Conservation (phyloP, 2,888 invertebrate genomes). For the Caenorhabditis sp. region DNA sequence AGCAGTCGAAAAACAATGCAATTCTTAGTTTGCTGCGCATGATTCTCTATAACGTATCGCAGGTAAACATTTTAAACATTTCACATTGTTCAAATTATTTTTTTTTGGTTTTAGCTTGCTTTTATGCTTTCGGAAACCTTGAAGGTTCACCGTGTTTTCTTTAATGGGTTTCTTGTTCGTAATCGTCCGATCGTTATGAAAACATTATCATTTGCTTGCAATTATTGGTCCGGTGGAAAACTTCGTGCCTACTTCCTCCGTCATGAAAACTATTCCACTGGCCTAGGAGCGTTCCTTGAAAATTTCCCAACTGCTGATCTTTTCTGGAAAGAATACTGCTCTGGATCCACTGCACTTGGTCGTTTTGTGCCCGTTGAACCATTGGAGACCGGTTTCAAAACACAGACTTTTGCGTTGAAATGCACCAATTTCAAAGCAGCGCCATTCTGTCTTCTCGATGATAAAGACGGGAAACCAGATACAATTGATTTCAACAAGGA, state of each 20-base stretch:
- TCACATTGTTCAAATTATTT: no score
- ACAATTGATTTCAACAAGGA: constrained; percentile 93
- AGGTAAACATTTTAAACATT: no score
- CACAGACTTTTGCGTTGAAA: constrained; percentile 85
- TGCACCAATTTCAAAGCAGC: constrained; percentile 86
- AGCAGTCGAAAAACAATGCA: constrained; percentile 60
- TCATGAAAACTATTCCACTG: constrained; percentile 88
- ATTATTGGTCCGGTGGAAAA: constrained; percentile 86
- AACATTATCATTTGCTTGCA: constrained; percentile 87
- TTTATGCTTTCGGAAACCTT: constrained; percentile 88
- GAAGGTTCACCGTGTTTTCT: constrained; percentile 87
- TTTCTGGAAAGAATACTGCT: constrained; percentile 88
- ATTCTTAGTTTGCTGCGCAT: constrained; percentile 86
- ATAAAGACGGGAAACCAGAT: constrained; percentile 87
- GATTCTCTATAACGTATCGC: constrained; percentile 89
- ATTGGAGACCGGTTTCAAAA: constrained; percentile 66
- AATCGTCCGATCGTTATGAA: constrained; percentile 89
- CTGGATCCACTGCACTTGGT: constrained; percentile 87
- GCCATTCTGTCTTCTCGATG: constrained; percentile 88
- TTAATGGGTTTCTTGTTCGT: constrained; percentile 88
- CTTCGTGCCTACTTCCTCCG: constrained; percentile 86
- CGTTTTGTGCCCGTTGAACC: constrained; percentile 80
- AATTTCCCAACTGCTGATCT: constrained; percentile 82
- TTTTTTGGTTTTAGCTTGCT: constrained; percentile 86
- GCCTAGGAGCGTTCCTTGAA: constrained; percentile 87